Conservation (phyloP, 2,113 vertebrate genomes). For the Lycocorax pyrrhopterus region DNA sequence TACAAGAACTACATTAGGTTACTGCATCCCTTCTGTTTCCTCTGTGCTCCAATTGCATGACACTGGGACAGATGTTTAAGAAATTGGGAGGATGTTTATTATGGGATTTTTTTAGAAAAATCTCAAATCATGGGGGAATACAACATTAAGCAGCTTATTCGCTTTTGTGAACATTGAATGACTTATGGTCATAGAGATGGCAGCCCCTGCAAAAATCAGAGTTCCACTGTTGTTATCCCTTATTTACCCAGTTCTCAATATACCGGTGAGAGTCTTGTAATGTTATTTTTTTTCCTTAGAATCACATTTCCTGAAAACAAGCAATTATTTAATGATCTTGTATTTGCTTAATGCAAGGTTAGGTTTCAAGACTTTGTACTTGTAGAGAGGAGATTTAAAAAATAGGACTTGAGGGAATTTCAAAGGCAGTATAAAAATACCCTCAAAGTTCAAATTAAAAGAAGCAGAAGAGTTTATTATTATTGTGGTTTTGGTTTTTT, state of each 20-base stretch:
- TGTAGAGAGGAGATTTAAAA: not conserved
- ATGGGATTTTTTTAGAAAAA: not conserved
- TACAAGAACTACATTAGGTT: not conserved
- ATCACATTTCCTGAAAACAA: not conserved
- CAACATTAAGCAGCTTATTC: not conserved
- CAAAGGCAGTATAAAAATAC: not conserved
- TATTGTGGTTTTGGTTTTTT: not conserved
- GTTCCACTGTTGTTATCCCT: not conserved
- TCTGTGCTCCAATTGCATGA: not conserved
- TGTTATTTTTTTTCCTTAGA: not conserved
- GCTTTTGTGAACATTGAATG: not conserved
- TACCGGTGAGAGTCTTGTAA: not conserved
- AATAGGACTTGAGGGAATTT: not conserved
- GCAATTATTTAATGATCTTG: not conserved
- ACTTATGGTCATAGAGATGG: not conserved
- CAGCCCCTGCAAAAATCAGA: not conserved
- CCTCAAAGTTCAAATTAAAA: not conserved
- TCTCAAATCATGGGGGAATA: not conserved
- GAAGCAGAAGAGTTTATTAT: not conserved
- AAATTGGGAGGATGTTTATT: not conserved
- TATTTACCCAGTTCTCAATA: not conserved
- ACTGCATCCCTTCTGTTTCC: not conserved
- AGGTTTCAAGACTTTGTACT: not conserved
- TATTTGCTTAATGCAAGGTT: not conserved
- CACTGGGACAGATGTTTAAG: slow-evolving; percentile 25